Base-by-base conservation (phyloP, 2,797 vertebrate species). In the Dicrostonyx torquatus region DNA sequence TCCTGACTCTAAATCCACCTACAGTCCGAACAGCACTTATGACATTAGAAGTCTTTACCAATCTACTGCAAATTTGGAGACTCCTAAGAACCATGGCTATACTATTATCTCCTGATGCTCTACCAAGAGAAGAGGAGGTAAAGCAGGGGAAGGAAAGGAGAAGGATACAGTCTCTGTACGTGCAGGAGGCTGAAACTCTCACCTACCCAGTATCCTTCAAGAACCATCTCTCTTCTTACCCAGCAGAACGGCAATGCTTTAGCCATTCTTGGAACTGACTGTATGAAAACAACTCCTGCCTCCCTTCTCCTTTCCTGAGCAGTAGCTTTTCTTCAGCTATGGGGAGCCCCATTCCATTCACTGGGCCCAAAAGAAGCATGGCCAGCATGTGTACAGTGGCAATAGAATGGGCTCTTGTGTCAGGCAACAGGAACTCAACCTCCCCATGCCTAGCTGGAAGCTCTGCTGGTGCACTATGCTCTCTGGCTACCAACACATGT, bases 231-330 rank as follows among this genome's bases (percentile, higher is more conserved):
- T 93, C 64, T 62, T 85, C n/a, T 64, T 17, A 26, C 43, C 18
- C 60, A 91, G 58, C 8, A 60, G 58, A 90, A 58, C 5, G 72
- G 60, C 11, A 80, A 66, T n/a, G 13, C 3, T 24, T 29, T 0
- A 91, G 29, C 29, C 22, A 26, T 55, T 78, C 80, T 53, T 62
- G 34, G 66, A 96, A 82, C 60, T 50, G 17, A 43, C 62, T 79
- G 31, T 40, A 31, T 94, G 86, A 87, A 78, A 92, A 66, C 73
- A 55, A 87, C 17, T 73, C 80, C 48, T 77, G 45, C 3, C 29
- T 17, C 50, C 10, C 29, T 76, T 94, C 68, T 96, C 58, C 70
- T 93, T 77, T 77, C 80, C 78, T 37, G 73, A 90, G 62, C 22
- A 58, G 55, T 58, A 58, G 55, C 20, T 58, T 22, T 68, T 85